These are phyloP conservation scores for Drosophila meridionalis DNA, from an alignment of 2,888 invertebrate genomes.

Conservation along the genomic window DNA sequence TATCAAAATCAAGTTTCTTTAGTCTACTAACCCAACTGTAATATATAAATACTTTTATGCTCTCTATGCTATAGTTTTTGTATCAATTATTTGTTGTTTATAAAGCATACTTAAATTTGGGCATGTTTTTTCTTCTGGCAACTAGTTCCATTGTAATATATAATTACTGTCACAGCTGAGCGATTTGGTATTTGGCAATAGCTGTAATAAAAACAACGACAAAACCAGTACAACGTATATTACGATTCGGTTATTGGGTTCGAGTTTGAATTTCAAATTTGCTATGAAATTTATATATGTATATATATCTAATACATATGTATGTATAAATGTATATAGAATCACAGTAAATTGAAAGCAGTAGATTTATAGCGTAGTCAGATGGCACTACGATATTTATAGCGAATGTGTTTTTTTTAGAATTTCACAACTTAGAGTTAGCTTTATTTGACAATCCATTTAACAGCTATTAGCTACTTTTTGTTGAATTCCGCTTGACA, in stretches of 20 bases:
- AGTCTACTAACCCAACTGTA: not conserved
- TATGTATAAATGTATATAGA: not conserved
- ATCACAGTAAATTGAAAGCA: not conserved
- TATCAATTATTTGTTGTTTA: not conserved
- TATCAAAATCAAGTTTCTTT: not conserved
- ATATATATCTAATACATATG: not conserved
- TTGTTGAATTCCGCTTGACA: not conserved
- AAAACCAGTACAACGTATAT: not conserved
- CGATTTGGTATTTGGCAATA: constrained; percentile 10
- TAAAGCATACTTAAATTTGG: not conserved
- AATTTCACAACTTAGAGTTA: not conserved
- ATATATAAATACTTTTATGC: not conserved
- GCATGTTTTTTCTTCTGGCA: not conserved
- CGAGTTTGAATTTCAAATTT: constrained; percentile 5
- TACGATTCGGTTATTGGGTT: constrained; percentile 17
- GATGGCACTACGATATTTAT: too few relatives aligned
- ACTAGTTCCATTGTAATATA: not conserved
- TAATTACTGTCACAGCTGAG: constrained; percentile 14
- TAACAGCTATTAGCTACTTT: not conserved
- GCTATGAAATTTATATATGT: not conserved
- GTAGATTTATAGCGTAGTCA: not conserved
- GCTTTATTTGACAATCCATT: not conserved
- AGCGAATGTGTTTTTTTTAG: too few relatives aligned
- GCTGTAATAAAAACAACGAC: constrained; percentile 18
- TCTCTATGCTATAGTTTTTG: not conserved